Evolutionary conservation across 2,113 vertebrate species (phyloP).

Genomic region (Chloropsis cyanopogon): DNA sequence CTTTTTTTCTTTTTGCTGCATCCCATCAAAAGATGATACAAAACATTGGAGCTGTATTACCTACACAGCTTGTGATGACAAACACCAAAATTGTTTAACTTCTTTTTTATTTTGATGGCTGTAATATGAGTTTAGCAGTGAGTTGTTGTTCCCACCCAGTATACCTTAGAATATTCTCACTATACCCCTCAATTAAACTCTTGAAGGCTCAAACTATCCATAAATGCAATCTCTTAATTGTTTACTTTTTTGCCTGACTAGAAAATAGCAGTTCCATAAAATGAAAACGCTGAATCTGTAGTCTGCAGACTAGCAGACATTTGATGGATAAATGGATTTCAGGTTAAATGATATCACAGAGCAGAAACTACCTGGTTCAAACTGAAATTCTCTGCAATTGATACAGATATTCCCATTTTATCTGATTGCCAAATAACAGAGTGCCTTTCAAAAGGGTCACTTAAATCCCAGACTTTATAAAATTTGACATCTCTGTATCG

Average conservation of each 20-base stretch:
- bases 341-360: background rate
- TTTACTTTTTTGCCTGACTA: background rate
- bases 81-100: background rate
- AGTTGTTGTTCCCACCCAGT: background rate
- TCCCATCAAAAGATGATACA: background rate
- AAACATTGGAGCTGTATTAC: background rate
- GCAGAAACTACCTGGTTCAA: background rate
- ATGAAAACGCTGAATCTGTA: background rate
- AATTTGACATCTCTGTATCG: background rate
- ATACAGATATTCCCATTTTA: background rate
- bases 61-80: background rate
- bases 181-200: background rate
- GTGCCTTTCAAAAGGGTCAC: background rate
- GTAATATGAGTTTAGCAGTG: background rate
- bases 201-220: background rate
- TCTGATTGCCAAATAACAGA: background rate
- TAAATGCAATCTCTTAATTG: background rate
- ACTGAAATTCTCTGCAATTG: background rate
- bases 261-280: background rate
- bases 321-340: conserved; percentile 9
- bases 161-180: background rate
- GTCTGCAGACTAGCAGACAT: background rate
- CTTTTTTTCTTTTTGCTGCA: background rate
- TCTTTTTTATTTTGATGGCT: background rate
- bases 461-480: background rate